These are phyloP conservation scores for Athene cunicularia DNA, from an alignment of 2,113 vertebrate genomes.

Conservation along the genomic window DNA sequence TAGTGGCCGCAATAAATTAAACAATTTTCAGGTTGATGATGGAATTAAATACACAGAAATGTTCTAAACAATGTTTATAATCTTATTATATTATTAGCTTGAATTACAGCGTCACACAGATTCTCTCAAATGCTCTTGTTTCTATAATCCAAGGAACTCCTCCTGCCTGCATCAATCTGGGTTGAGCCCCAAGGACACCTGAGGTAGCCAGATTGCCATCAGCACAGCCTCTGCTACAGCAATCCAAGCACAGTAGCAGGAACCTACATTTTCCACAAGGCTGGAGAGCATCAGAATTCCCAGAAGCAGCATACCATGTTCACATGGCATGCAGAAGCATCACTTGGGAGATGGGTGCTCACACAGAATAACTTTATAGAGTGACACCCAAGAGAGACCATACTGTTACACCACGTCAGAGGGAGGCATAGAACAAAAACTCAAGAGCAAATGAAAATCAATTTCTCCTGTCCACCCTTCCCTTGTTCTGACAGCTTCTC, in stretches of 20 bases:
- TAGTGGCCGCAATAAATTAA: constrained; percentile 41
- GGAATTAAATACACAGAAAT: neutral
- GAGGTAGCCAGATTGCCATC: neutral
- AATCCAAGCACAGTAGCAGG: fast-evolving
- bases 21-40: neutral
- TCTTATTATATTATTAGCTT: neutral
- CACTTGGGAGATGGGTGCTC: neutral
- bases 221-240: neutral
- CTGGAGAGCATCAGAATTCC: neutral
- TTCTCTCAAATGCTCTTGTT: neutral
- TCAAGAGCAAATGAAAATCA: neutral
- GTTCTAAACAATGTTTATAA: neutral
- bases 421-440: neutral
- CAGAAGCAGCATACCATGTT: neutral
- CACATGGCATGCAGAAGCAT: neutral
- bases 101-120: neutral
- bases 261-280: neutral
- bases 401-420: neutral
- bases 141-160: neutral
- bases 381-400: fast-evolving
- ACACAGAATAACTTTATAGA: neutral
- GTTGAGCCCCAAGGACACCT: neutral
- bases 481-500: neutral
- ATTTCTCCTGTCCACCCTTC: neutral
- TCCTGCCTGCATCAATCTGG: neutral